These are phyloP conservation scores for Eulithis testata DNA, from an alignment of 2,888 invertebrate genomes.

Conservation along the genomic window DNA sequence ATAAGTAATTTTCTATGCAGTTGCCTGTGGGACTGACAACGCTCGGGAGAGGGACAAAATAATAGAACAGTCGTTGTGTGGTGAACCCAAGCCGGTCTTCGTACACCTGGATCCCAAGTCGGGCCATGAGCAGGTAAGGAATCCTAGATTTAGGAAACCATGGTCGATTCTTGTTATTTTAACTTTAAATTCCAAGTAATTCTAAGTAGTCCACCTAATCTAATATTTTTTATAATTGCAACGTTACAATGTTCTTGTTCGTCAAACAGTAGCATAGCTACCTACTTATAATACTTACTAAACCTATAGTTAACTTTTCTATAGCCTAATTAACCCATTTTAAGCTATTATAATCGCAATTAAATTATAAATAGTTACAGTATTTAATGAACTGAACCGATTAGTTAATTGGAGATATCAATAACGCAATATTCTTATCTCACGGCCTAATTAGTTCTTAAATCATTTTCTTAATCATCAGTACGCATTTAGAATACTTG, in stretches of 20 bases:
- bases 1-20: conserved; percentile 46
- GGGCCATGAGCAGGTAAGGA: conserved; percentile 69
- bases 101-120: conserved; percentile 61
- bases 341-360: not conserved
- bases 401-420: conserved; percentile 18
- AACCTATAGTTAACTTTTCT: not conserved
- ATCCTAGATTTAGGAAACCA: not conserved
- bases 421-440: conserved; percentile 42
- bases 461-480: conserved; percentile 23
- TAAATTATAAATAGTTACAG: conserved; percentile 8
- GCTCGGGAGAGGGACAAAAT: conserved; percentile 61
- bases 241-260: not conserved
- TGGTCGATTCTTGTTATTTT: no score
- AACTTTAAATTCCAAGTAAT: no score
- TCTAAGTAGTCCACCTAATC: no score
- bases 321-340: conserved; percentile 18
- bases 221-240: not conserved
- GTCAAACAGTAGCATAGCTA: not conserved
- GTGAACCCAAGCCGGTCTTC: conserved; percentile 74
- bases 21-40: conserved; percentile 62
- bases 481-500: conserved; percentile 20
- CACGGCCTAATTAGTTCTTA: conserved; percentile 41
- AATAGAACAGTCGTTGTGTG: conserved; percentile 71
- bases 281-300: no score
- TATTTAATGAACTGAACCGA: conserved; percentile 4